A percentile compares a stretch with the other conserved stretches of the same genome.
phyloP scores from a whole-genome alignment of 2,797 vertebrate species.

The Manis pentadactyla region DNA sequence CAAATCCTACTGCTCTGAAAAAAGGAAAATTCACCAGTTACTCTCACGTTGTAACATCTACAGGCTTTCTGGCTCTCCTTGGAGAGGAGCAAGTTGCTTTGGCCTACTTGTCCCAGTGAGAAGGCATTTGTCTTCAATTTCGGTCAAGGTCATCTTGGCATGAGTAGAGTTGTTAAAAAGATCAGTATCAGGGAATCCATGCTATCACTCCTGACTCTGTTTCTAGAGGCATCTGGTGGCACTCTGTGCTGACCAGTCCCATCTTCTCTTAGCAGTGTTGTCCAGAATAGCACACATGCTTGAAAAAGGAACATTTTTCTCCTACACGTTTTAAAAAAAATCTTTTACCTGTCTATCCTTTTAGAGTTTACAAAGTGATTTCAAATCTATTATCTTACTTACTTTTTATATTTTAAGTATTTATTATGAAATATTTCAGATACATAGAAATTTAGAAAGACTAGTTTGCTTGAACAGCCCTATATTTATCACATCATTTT shows the following conservation, averaged over 20 bases:
- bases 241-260: neutral
- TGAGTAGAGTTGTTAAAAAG: neutral
- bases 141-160: neutral
- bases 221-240: neutral
- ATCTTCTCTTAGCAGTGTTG: neutral
- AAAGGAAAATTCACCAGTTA: constrained; percentile 36
- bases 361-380: neutral
- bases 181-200: neutral
- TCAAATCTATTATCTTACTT: neutral
- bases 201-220: neutral
- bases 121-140: constrained; percentile 37
- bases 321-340: neutral
- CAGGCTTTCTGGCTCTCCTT: neutral
- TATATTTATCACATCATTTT: neutral
- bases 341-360: neutral
- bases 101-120: neutral
- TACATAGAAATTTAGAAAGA: neutral
- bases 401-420: neutral
- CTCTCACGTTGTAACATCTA: neutral
- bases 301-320: neutral
- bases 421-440: neutral
- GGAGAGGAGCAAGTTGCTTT: neutral
- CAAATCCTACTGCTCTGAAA: constrained; percentile 70
- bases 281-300: neutral
- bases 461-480: neutral